Conservation (phyloP, 2,888 invertebrate species). For the Drepanosiphum platanoidis region DNA sequence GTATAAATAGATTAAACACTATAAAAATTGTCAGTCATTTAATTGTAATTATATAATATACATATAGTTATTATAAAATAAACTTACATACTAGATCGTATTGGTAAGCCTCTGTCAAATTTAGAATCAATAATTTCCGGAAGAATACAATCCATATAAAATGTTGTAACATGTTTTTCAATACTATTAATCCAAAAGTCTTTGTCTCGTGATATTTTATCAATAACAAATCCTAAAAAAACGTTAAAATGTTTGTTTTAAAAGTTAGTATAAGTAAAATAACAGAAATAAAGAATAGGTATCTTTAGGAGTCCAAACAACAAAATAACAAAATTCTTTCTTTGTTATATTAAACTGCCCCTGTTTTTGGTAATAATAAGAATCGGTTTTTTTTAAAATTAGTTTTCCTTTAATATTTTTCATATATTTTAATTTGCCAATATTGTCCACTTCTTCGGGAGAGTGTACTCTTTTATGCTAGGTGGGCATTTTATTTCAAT, state of each 20-base stretch:
- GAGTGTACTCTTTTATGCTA: neutral
- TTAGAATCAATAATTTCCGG: neutral
- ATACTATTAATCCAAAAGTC: neutral
- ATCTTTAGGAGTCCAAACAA: neutral
- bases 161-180: neutral
- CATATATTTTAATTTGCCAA: neutral
- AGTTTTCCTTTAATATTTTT: neutral
- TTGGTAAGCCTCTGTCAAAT: constrained; percentile 5
- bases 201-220: neutral
- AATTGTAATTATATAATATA: too few relatives aligned
- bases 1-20: too few relatives aligned
- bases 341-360: neutral
- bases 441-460: neutral
- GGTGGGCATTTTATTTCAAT: neutral
- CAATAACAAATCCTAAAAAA: constrained; percentile 3
- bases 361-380: neutral
- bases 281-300: neutral
- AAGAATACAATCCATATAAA: neutral
- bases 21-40: too few relatives aligned
- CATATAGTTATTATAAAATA: too few relatives aligned
- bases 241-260: neutral
- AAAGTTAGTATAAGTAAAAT: neutral
- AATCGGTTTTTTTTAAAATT: neutral
- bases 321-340: neutral
- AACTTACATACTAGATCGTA: neutral